Conservation (phyloP, 1,140 invertebrate species). For the Pachypeltis micranthus region DNA sequence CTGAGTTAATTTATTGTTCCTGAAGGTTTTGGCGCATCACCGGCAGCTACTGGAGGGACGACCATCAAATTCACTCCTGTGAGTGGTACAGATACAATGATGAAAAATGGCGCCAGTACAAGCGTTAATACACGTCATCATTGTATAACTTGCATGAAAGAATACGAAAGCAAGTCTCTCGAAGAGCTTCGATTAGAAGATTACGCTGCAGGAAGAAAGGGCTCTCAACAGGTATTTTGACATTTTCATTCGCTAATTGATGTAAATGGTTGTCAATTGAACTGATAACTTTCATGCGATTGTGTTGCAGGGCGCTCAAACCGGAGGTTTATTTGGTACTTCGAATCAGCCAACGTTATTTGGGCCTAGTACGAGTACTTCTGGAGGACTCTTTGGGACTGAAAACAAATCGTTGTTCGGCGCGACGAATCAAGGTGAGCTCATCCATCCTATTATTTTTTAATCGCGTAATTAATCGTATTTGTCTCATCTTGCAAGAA, state of each 20-base stretch:
- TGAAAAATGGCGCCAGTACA: constrained; percentile 69
- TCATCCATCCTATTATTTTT: not conserved
- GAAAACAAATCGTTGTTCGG: constrained; percentile 35
- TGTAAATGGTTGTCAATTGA: not conserved
- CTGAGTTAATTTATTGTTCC: too few species aligned
- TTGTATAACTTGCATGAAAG: constrained; percentile 95
- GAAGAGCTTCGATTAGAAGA: constrained; percentile 91
- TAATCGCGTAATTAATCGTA: not conserved
- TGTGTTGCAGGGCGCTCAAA: constrained; percentile 11
- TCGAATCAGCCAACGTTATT: constrained; percentile 38
- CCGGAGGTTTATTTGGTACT: constrained; percentile 15
- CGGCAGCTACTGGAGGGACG: constrained; percentile 45
- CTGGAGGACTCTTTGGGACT: constrained; percentile 28
- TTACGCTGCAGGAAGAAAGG: constrained; percentile 80
- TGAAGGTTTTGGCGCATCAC: constrained; percentile 43
- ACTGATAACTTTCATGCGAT: not conserved
- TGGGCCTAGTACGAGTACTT: constrained; percentile 34
- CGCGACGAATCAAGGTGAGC: constrained; percentile 20
- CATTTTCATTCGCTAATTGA: not conserved
- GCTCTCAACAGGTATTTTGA: constrained; percentile 36
- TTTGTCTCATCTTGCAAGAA: too few species aligned
- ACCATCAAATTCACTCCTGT: constrained; percentile 75
- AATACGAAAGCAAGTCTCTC: constrained; percentile 87
- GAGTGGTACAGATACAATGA: constrained; percentile 78
- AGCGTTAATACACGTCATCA: constrained; percentile 84